These are phyloP conservation scores for Pomacea maculata DNA, from an alignment of 1,140 invertebrate species.

Conservation along the genomic window DNA sequence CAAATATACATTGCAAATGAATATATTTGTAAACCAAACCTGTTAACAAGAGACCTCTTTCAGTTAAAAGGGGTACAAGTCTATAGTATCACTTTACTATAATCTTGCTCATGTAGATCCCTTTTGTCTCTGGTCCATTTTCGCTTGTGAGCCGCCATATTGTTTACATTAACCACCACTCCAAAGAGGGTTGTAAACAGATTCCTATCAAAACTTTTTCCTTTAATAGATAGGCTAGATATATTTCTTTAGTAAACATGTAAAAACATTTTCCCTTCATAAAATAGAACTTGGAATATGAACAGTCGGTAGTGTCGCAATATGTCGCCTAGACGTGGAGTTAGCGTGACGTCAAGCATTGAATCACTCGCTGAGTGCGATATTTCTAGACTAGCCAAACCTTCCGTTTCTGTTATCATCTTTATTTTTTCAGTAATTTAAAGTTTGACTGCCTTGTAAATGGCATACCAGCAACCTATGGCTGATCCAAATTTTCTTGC, in stretches of 20 bases:
- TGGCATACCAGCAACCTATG: slow-evolving; percentile 1
- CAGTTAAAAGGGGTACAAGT: not conserved
- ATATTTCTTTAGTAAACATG: not conserved
- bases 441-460: slow-evolving; percentile 7
- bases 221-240: too few relatives aligned
- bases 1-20: not conserved
- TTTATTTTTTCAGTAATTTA: slow-evolving; percentile 4
- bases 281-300: not conserved
- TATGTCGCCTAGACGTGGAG: not conserved
- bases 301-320: not conserved
- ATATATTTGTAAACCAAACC: not conserved
- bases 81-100: not conserved
- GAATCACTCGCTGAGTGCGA: not conserved
- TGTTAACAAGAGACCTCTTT: not conserved
- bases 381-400: slow-evolving; percentile 13
- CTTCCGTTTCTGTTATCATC: slow-evolving; percentile 19
- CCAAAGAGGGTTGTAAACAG: not conserved
- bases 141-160: slow-evolving; percentile 14
- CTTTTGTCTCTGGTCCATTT: not conserved
- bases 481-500: slow-evolving; percentile 31
- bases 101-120: not conserved
- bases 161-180: slow-evolving; percentile 23
- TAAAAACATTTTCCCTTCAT: not conserved
- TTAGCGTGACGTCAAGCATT: not conserved
- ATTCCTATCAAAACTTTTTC: not conserved